Conservation (phyloP, 92 coral and sea anemone genomes). For the Umimayanthus kanabou region DNA sequence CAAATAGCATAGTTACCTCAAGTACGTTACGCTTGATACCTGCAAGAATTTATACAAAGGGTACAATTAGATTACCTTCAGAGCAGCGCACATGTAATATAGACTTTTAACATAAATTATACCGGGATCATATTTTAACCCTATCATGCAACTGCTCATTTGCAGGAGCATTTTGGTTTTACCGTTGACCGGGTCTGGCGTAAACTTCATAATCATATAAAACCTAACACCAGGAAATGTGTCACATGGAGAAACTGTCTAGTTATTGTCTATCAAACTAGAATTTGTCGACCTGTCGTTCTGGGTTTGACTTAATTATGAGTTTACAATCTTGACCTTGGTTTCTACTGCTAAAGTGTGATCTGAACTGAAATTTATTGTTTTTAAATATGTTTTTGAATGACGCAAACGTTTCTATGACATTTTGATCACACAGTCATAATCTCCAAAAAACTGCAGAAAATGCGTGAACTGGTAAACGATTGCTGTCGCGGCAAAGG, state of each 20-base stretch:
- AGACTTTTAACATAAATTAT: background rate
- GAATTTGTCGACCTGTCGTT: too few species aligned
- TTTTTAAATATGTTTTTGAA: background rate
- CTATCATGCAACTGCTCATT: background rate
- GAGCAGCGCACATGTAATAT: background rate
- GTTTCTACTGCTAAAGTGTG: background rate
- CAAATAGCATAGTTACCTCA: conserved; percentile 68
- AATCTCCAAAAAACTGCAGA: too few species aligned
- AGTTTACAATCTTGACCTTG: too few species aligned
- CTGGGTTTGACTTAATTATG: too few species aligned
- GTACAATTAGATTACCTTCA: background rate
- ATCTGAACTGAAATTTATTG: background rate
- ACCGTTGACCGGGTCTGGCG: background rate
- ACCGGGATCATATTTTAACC: background rate
- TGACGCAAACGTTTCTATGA: too few species aligned
- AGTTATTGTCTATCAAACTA: background rate
- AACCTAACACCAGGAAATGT: background rate
- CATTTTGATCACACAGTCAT: too few species aligned
- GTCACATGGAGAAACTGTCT: background rate
- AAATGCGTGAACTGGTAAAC: too few species aligned
- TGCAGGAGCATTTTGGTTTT: background rate
- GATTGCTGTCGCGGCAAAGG: too few species aligned
- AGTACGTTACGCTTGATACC: conserved; percentile 97
- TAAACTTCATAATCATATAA: too few species aligned
- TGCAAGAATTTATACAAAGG: conserved; percentile 15